Base-by-base conservation (phyloP, 92 coral and sea anemone species). In the Umimayanthus kanabou region DNA sequence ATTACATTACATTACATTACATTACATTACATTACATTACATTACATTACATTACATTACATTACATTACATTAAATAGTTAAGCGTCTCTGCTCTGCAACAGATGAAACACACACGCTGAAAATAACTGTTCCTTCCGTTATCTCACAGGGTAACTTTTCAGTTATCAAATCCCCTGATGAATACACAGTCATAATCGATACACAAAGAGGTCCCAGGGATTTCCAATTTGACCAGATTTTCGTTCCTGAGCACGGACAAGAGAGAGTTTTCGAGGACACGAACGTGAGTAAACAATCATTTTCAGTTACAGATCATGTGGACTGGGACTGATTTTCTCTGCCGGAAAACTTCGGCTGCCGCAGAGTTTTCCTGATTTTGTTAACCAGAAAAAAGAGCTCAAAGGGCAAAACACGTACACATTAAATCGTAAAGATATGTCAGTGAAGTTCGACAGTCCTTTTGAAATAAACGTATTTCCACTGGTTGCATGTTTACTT, bases 221-320 rank as follows among this genome's bases (percentile, higher is more conserved):
- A 97, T 90, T 97, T 97, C 79, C 98, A 97, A 70, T 97, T 94
- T 87, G 99, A 97, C 85, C 96, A 92, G 82, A 87, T 97, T 18
- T 53, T 53, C 14, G 58, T 53, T 9, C 97, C 98, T 67, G 98
- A 97, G 0, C 95, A 94, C 42, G 96, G 97, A 3, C 99, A 97
- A 53, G 99, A 97, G 77, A 97, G 94, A 92, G 98, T 97, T 9
- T 97, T 97, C 70, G 99, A 97, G 85, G 99, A 97, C 88, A 97
- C 97, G 0, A 92, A 92, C 84, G 99, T 97, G 76, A 94, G 99
- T 84, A 18, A 28, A 28, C 28, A 57, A 0, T 53, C 3, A 1
- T 53, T 53, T 7, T 1, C 50, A 33, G 37, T 45, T 45, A 45
- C 49, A 45, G 9, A 5, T 45, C 49, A 45, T 45, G 49, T 45